A percentile compares a stretch with the other conserved stretches of the same genome.
Conservation (phyloP, 2,797 vertebrate genomes). For the Podargus strigoides region DNA sequence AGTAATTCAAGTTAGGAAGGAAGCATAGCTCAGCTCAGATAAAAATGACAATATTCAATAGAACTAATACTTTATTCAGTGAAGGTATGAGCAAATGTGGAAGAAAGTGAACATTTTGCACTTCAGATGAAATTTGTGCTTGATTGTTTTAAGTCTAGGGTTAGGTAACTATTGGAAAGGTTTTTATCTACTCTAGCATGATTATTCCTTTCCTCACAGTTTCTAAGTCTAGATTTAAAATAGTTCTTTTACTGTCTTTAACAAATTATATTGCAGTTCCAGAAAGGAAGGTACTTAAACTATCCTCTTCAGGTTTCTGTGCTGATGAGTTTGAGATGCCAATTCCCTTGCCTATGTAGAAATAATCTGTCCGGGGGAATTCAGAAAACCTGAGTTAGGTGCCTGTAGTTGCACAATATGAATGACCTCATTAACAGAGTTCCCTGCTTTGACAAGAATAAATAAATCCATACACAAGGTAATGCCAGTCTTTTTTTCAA, state of each 20-base stretch:
- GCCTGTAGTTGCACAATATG: background rate
- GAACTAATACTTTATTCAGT: background rate
- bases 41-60: background rate
- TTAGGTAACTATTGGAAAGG: background rate
- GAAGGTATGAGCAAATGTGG: background rate
- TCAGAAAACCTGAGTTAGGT: background rate
- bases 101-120: background rate
- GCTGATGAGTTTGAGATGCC: background rate
- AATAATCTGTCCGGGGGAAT: background rate
- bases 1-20: background rate
- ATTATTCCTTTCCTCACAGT: background rate
- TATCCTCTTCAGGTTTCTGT: background rate
- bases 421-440: background rate
- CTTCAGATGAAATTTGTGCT: background rate
- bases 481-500: background rate
- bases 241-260: background rate
- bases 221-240: background rate
- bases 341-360: background rate
- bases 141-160: background rate
- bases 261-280: background rate
- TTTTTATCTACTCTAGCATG: background rate
- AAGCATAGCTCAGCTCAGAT: background rate
- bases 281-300: background rate
- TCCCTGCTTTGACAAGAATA: background rate
- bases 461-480: background rate